Evolutionary conservation across 2,888 invertebrate species (phyloP).

Genomic region (Micropterix aruncella): DNA sequence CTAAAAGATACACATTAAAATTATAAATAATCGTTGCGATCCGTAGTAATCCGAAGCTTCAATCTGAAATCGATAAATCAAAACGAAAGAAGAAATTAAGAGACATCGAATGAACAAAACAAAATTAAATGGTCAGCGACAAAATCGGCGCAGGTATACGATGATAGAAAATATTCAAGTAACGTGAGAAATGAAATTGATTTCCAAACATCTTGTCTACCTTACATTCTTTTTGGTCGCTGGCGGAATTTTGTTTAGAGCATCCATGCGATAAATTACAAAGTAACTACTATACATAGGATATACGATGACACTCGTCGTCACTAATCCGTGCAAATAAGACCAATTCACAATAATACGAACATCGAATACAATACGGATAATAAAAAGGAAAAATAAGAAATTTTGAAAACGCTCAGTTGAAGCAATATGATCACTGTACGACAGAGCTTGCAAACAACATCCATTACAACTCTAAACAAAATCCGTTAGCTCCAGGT

Average conservation of each 20-base stretch:
- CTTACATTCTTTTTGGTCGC: neutral
- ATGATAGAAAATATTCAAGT: neutral
- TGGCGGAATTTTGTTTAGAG: conserved; percentile 12
- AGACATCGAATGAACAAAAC: too few relatives aligned
- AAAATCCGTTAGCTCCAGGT: conserved; percentile 11
- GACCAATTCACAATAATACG: neutral
- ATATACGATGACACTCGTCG: neutral
- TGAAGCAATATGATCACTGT: too few relatives aligned
- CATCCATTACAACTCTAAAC: conserved; percentile 12
- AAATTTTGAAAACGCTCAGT: neutral
- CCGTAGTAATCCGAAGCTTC: too few relatives aligned
- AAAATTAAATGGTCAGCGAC: neutral
- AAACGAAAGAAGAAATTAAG: too few relatives aligned
- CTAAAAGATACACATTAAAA: too few relatives aligned
- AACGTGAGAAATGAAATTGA: neutral
- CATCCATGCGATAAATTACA: conserved; percentile 4
- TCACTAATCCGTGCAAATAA: neutral
- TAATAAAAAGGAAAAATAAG: neutral
- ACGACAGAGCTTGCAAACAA: conserved; percentile 4
- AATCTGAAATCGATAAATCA: too few relatives aligned
- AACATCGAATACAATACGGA: too few relatives aligned
- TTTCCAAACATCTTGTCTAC: neutral
- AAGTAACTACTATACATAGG: neutral
- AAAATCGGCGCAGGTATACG: neutral
- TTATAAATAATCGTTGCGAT: too few relatives aligned